These are phyloP conservation scores for Campoplex capitator DNA, from an alignment of 2,888 invertebrate species.

Conservation along the genomic window DNA sequence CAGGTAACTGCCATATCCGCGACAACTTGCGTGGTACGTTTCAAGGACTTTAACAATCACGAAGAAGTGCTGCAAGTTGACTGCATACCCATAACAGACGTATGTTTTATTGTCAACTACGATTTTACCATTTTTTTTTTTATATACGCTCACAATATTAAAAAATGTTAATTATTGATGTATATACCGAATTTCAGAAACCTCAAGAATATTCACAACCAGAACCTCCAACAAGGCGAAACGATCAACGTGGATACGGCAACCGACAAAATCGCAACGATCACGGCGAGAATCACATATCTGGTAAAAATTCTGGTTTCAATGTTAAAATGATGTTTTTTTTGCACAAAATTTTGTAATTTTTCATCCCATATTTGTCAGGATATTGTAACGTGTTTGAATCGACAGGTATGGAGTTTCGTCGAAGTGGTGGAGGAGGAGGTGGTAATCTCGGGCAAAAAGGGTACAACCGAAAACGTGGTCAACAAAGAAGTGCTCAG, in stretches of 20 bases:
- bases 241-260: constrained; percentile 76
- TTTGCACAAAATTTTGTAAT: background rate
- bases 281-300: constrained; percentile 78
- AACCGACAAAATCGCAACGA: constrained; percentile 80
- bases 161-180: background rate
- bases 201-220: constrained; percentile 71
- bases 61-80: constrained; percentile 94
- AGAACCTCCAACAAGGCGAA: constrained; percentile 70
- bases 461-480: constrained; percentile 75
- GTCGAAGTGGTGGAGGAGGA: constrained; percentile 71
- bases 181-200: constrained; percentile 56
- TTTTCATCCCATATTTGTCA: background rate
- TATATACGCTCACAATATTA: constrained; percentile 6
- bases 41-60: constrained; percentile 95
- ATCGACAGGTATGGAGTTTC: constrained; percentile 79
- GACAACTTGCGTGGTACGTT: constrained; percentile 94
- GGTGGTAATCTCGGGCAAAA: constrained; percentile 71
- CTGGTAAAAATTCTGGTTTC: constrained; percentile 71
- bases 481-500: constrained; percentile 81
- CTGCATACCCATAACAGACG: constrained; percentile 88
- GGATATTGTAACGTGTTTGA: background rate
- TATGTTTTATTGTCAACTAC: constrained; percentile 14
- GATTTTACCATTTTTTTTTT: background rate
- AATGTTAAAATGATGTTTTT: background rate
- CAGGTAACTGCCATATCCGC: constrained; percentile 92